Base-by-base conservation (phyloP, 2,113 vertebrate species). In the Morone saxatilis region DNA sequence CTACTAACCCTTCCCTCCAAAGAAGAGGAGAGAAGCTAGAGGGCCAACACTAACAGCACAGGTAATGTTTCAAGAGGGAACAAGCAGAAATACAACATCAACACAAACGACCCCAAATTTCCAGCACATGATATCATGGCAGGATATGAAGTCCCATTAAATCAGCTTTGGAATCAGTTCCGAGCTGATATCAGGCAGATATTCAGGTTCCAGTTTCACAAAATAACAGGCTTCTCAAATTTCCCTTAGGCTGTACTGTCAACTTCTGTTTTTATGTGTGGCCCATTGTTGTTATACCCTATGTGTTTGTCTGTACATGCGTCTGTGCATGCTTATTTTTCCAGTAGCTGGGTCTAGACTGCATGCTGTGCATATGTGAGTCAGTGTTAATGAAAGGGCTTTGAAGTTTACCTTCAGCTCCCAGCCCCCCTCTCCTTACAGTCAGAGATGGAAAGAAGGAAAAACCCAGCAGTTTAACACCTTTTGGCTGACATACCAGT, bases 301-400 rank as follows among this genome's bases (percentile, higher is more conserved):
- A 16, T 36, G 22, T 47, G 20, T 66, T 22, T 71, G 22, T 79
- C 20, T 59, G 25, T 47, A 5, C 38, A 25, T 81, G 59, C 67
- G 71, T 56, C 45, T 47, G 45, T 14, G 45, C 57, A 36, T 38
- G 77, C 12, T 53, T 67, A 3, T 69, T 16, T 53, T 59, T 59
- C 65, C 61, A 67, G 0, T 41, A 19, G 2, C 1, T 80, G 66
- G 41, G 77, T 81, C 67, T 72, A 72, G 70, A 75, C 76, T 68
- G 53, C 71, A 6, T 59, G 77, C 63, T 66, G 66, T 69, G 75
- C 78, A 36, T 40, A n/a, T 69, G 78, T 85, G 74, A 79, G 80
- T 78, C 68, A 59, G 25, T 19, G 53, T 25, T 73, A 83, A 90
- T 86, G 63, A 83, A 71, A 80, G 85, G 71, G 50, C 73, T 71